A percentile compares a stretch with the other conserved stretches of the same genome.
Conservation (phyloP, 2,113 vertebrate genomes). For the Jacana jacana region DNA sequence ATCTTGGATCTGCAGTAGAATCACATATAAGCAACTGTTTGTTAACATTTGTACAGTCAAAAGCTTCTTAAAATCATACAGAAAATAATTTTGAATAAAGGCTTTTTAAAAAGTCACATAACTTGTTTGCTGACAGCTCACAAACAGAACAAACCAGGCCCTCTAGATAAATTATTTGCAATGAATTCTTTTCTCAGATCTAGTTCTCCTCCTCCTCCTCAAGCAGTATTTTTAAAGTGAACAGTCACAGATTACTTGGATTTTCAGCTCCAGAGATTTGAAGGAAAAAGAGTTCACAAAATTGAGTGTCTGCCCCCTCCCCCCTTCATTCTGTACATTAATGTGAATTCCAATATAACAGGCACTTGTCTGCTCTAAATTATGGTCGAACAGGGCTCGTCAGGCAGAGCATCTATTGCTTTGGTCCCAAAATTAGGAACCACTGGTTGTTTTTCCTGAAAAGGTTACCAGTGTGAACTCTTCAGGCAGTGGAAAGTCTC, state of each 20-base stretch:
- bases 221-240: constrained; percentile 28
- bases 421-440: not conserved
- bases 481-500: not conserved
- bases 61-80: not conserved
- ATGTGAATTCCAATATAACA: not conserved
- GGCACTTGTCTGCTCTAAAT: not conserved
- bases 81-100: not conserved
- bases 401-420: not conserved
- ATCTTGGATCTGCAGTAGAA: not conserved
- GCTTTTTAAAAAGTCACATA: not conserved
- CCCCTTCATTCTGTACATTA: not conserved
- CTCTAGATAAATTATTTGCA: constrained; percentile 8
- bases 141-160: not conserved
- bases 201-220: not conserved
- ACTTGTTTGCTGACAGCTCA: not conserved
- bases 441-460: not conserved
- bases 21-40: not conserved
- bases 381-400: not conserved
- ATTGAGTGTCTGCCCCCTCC: not conserved
- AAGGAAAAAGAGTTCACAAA: not conserved
- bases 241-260: not conserved
- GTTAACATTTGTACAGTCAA: not conserved
- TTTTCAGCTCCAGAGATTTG: not conserved
- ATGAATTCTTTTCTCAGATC: not conserved
- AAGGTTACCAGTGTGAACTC: not conserved